Evolutionary conservation across 2,113 vertebrate species (phyloP).

Genomic region (Strigops habroptila): DNA sequence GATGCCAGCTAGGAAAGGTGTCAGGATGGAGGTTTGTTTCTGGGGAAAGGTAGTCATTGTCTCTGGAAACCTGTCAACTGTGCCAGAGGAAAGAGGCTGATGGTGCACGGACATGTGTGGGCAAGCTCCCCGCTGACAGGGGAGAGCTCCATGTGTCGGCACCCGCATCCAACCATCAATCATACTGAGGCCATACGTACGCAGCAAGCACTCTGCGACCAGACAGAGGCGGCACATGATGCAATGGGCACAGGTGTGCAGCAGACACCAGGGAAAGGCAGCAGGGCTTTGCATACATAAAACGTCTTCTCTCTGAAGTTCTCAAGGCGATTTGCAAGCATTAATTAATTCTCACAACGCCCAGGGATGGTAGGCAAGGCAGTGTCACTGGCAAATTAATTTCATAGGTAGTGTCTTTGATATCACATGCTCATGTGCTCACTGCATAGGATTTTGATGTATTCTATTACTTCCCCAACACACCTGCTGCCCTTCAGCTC

Average conservation of each 20-base stretch:
- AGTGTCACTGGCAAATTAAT: conserved; percentile 51
- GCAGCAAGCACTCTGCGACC: not conserved
- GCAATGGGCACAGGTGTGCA: conserved; percentile 67
- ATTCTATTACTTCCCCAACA: not conserved
- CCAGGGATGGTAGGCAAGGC: conserved; percentile 48
- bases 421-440: not conserved
- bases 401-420: conserved; percentile 50
- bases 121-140: not conserved
- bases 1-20: not conserved
- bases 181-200: not conserved
- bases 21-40: not conserved
- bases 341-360: conserved; percentile 63
- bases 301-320: conserved; percentile 51
- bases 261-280: conserved; percentile 29
- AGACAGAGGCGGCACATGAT: conserved; percentile 45
- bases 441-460: not conserved
- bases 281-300: conserved; percentile 45
- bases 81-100: not conserved
- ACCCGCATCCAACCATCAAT: conserved; percentile 7
- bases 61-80: conserved; percentile 32
- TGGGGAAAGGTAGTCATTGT: conserved; percentile 17
- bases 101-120: not conserved
- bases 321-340: conserved; percentile 52
- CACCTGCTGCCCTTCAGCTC: conserved; percentile 58
- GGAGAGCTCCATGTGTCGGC: conserved; percentile 14